Conservation (phyloP, 92 coral and sea anemone species). For the Parazoanthus swiftii region DNA sequence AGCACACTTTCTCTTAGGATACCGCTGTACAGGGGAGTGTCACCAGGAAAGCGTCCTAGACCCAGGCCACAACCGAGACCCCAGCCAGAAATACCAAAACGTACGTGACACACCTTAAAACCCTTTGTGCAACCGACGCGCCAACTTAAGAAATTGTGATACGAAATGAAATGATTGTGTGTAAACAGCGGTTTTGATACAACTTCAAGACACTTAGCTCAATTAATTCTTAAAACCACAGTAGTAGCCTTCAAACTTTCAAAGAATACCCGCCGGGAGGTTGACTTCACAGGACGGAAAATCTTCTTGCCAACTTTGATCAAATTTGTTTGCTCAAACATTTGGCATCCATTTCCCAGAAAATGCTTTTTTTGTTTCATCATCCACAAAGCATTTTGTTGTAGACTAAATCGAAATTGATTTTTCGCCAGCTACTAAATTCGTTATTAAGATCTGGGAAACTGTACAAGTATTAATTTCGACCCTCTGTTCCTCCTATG, state of each 20-base stretch:
- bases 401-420: background rate
- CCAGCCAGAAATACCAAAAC: slow-evolving; percentile 38
- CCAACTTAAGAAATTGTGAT: background rate
- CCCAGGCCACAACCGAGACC: slow-evolving; percentile 21
- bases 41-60: slow-evolving; percentile 18
- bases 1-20: slow-evolving; percentile 35
- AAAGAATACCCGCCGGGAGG: too few species aligned
- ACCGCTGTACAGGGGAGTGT: slow-evolving; percentile 44
- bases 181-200: too few species aligned
- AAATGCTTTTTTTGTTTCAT: too few species aligned
- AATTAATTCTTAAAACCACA: too few species aligned
- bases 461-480: background rate
- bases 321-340: too few species aligned
- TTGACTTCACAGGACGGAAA: too few species aligned
- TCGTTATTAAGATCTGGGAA: background rate
- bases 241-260: too few species aligned
- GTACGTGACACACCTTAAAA: slow-evolving; percentile 2
- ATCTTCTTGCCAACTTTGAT: too few species aligned
- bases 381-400: too few species aligned
- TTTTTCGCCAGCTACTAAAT: background rate
- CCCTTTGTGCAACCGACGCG: background rate
- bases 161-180: too few species aligned
- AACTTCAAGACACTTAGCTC: too few species aligned
- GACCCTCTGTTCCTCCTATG: background rate
- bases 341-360: too few species aligned